phyloP scores from a whole-genome alignment of 37 sponge, comb jelly and placozoan species.

The Axinella damicornis region DNA sequence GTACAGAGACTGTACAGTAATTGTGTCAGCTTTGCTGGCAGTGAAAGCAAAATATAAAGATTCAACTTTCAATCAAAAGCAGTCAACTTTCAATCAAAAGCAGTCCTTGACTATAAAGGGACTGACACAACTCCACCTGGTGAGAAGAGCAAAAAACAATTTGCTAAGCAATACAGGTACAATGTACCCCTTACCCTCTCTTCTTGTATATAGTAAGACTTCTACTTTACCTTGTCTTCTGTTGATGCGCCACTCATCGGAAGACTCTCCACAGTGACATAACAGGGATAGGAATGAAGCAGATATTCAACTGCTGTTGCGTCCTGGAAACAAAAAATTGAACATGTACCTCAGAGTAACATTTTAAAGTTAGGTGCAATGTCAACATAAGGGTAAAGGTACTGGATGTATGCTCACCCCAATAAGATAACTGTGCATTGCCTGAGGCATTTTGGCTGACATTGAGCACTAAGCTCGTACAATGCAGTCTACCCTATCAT shows the following conservation, averaged over 20 bases:
- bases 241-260: constrained; percentile 29
- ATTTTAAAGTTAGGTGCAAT: too few relatives aligned
- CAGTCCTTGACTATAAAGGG: constrained; percentile 41
- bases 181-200: neutral
- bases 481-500: too few relatives aligned
- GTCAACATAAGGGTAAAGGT: too few relatives aligned
- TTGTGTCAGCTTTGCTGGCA: too few relatives aligned
- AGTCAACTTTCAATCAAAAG: neutral
- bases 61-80: neutral
- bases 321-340: constrained; percentile 63
- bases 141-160: neutral
- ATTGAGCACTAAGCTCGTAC: too few relatives aligned
- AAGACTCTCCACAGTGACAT: constrained; percentile 26
- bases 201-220: constrained; percentile 1
- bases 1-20: too few relatives aligned
- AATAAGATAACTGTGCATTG: too few relatives aligned
- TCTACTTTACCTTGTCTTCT: constrained; percentile 43
- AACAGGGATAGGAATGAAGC: constrained; percentile 46
- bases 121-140: constrained; percentile 45
- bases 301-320: constrained; percentile 55
- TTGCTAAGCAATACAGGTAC: neutral
- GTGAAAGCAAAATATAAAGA: neutral
- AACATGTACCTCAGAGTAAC: too few relatives aligned
- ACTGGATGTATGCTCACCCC: too few relatives aligned
- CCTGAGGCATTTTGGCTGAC: too few relatives aligned